phyloP scores from a whole-genome alignment of 2,113 vertebrate species.

The Columbina picui region DNA sequence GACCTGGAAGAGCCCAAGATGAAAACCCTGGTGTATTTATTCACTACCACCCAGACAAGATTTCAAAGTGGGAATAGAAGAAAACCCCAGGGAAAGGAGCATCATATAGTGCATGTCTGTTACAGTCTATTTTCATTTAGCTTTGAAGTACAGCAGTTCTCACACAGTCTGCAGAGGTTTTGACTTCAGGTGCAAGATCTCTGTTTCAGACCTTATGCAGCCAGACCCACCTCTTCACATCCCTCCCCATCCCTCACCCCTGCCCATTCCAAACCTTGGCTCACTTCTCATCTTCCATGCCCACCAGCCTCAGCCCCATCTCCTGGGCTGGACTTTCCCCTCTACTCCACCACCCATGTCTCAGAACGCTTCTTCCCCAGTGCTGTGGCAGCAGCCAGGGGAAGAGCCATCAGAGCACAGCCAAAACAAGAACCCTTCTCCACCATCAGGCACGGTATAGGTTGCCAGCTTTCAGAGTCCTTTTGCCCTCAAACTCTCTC shows the following conservation, averaged over 20 bases:
- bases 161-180: not conserved
- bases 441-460: not conserved
- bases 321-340: not conserved
- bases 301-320: not conserved
- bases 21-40: not conserved
- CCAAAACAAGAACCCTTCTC: not conserved
- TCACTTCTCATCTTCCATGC: not conserved
- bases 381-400: rapidly evolving
- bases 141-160: not conserved
- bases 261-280: not conserved
- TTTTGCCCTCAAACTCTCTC: not conserved
- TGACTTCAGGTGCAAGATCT: not conserved
- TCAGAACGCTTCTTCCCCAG: not conserved
- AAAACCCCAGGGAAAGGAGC: not conserved
- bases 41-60: not conserved
- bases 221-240: not conserved
- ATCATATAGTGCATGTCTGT: not conserved
- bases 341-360: not conserved
- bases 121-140: not conserved
- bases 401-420: not conserved
- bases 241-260: not conserved
- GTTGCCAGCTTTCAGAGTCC: not conserved
- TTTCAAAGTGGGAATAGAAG: not conserved
- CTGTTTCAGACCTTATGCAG: not conserved
- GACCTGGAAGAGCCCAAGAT: not conserved